phyloP scores from a whole-genome alignment of 2,113 vertebrate genomes.

The Aphyosemion australe region DNA sequence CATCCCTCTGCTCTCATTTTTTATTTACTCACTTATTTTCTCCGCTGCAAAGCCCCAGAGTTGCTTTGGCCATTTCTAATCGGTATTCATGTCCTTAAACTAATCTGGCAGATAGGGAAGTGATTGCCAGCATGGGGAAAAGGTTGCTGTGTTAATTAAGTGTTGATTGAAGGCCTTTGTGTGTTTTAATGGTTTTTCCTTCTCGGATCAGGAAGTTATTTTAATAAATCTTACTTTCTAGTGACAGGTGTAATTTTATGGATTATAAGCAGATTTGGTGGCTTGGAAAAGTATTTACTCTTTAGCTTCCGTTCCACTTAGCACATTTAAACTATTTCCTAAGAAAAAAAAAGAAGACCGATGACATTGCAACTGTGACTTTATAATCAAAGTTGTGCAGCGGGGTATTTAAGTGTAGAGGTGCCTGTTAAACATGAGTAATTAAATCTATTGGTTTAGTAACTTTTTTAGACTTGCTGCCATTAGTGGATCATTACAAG shows the following conservation, averaged over 20 bases:
- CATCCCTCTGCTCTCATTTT: background rate
- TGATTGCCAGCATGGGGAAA: constrained; percentile 60
- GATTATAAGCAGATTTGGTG: constrained; percentile 74
- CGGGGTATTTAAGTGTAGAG: constrained; percentile 49
- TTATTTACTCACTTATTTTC: constrained; percentile 65
- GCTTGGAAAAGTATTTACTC: constrained; percentile 60
- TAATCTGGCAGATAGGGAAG: constrained; percentile 75
- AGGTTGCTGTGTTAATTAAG: constrained; percentile 81
- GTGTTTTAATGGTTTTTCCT: constrained; percentile 73
- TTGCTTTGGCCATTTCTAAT: constrained; percentile 69
- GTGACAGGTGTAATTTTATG: constrained; percentile 88
- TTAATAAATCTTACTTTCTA: constrained; percentile 83
- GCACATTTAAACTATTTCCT: constrained; percentile 40
- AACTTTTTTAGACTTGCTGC: constrained; percentile 42
- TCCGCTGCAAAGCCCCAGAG: constrained; percentile 48
- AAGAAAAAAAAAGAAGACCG: constrained; percentile 31
- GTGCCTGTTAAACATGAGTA: constrained; percentile 26
- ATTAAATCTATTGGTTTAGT: constrained; percentile 42
- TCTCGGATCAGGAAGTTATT: constrained; percentile 76
- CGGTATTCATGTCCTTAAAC: constrained; percentile 69
- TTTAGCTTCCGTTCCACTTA: constrained; percentile 57
- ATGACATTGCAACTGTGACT: constrained; percentile 38
- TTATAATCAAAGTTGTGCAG: constrained; percentile 50
- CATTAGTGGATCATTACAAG: constrained; percentile 38
- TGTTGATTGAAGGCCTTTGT: constrained; percentile 73